Evolutionary conservation across 2,113 vertebrate species (phyloP).

Genomic region (Notarius lentiginosus): DNA sequence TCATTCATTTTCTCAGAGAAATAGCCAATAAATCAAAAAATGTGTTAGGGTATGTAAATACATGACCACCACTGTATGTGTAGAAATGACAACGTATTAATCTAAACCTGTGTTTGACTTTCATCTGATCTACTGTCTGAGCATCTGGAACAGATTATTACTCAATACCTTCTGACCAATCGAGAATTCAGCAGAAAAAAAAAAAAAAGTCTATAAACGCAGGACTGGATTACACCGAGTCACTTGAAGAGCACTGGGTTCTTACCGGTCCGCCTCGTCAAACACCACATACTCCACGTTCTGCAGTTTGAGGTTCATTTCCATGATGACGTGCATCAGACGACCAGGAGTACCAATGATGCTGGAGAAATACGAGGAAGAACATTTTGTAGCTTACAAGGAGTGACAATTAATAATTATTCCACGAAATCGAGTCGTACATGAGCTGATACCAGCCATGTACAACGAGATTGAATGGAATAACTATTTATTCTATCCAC

Average conservation of each 20-base stretch:
- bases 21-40: too few species aligned
- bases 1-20: too few species aligned
- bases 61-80: too few species aligned
- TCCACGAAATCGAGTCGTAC: too few species aligned
- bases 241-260: neutral
- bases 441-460: too few species aligned
- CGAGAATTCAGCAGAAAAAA: neutral
- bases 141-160: neutral
- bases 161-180: neutral
- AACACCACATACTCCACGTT: constrained; percentile 92
- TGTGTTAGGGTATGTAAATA: too few species aligned
- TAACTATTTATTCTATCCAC: too few species aligned
- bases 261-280: constrained; percentile 95
- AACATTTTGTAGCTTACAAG: neutral
- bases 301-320: constrained; percentile 94
- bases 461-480: too few species aligned
- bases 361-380: constrained; percentile 61
- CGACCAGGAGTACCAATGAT: constrained; percentile 97
- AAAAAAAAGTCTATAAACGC: neutral
- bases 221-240: neutral
- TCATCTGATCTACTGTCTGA: neutral
- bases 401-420: too few species aligned
- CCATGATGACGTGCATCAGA: constrained; percentile 86
- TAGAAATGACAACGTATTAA: neutral
- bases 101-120: neutral